These are phyloP conservation scores for Conus betulinus DNA, from an alignment of 1,140 invertebrate species.

Conservation along the genomic window DNA sequence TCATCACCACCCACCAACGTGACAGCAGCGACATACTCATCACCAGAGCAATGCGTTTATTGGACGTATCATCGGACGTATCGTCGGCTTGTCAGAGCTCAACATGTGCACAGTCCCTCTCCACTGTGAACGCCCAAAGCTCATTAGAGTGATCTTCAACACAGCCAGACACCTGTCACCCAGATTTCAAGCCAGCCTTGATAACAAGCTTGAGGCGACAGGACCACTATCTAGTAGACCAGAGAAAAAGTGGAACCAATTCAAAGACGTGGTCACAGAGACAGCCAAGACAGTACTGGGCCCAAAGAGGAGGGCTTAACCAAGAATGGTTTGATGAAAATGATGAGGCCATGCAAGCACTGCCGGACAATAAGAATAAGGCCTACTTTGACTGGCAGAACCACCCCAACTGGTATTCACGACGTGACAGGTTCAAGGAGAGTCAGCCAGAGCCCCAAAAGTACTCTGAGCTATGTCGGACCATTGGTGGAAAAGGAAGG, in stretches of 20 bases:
- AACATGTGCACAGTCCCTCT: not conserved
- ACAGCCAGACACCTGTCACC: not conserved
- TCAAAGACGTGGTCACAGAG: slow-evolving; percentile 25
- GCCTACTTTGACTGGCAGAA: not conserved
- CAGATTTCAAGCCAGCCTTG: not conserved
- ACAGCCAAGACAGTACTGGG: not conserved
- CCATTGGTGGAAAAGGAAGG: no score
- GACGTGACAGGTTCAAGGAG: not conserved
- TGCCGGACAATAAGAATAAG: slow-evolving; percentile 30
- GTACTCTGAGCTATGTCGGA: no score
- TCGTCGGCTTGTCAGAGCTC: slow-evolving; percentile 35
- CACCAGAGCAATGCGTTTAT: slow-evolving; percentile 39
- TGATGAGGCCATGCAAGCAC: slow-evolving; percentile 13
- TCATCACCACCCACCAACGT: not conserved
- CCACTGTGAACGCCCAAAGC: not conserved
- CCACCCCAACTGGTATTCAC: no score
- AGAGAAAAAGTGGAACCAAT: slow-evolving; percentile 23
- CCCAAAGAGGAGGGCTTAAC: not conserved
- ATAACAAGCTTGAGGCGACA: not conserved
- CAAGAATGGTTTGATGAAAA: slow-evolving; percentile 48
- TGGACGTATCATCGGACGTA: slow-evolving; percentile 52
- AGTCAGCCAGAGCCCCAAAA: no score
- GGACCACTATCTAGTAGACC: not conserved
- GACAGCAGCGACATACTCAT: slow-evolving; percentile 27
- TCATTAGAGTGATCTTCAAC: not conserved